Evolutionary conservation across 2,888 invertebrate genomes (phyloP).

Genomic region (Napeogenes inachia): DNA sequence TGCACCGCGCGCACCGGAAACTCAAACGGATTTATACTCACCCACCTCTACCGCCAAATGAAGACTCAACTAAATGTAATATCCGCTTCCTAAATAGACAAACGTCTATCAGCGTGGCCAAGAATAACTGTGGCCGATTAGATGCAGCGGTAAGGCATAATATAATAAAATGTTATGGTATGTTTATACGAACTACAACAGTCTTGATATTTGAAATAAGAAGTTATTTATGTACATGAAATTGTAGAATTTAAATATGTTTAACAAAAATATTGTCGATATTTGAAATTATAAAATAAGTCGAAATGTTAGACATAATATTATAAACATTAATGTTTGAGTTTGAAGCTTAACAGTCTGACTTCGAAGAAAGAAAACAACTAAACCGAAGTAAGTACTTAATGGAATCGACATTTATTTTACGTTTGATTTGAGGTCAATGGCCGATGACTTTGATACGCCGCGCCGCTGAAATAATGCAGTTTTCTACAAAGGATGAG

Average conservation of each 20-base stretch:
- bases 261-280: too few relatives aligned
- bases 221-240: too few relatives aligned
- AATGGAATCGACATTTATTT: conserved; percentile 31
- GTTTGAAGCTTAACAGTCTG: too few relatives aligned
- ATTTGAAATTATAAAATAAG: too few relatives aligned
- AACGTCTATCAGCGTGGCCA: conserved; percentile 72
- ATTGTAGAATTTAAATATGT: too few relatives aligned
- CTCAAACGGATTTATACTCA: conserved; percentile 69
- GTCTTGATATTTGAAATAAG: conserved; percentile 29
- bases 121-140: conserved; percentile 73
- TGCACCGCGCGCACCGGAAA: conserved; percentile 70
- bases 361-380: too few relatives aligned
- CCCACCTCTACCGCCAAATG: conserved; percentile 75
- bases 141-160: conserved; percentile 46
- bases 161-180: conserved; percentile 21
- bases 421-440: conserved; percentile 53
- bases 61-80: conserved; percentile 74
- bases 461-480: conserved; percentile 56
- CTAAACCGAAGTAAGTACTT: too few relatives aligned
- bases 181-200: conserved; percentile 16
- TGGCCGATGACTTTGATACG: conserved; percentile 62
- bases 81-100: conserved; percentile 78
- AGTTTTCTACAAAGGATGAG: conserved; percentile 45
- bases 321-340: too few relatives aligned
- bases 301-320: too few relatives aligned